Percentiles rank a stretch among this genome's conserved stretches.
These are phyloP conservation scores for Seriola rivoliana DNA, from an alignment of 2,113 vertebrate genomes.

Conservation along the genomic window DNA sequence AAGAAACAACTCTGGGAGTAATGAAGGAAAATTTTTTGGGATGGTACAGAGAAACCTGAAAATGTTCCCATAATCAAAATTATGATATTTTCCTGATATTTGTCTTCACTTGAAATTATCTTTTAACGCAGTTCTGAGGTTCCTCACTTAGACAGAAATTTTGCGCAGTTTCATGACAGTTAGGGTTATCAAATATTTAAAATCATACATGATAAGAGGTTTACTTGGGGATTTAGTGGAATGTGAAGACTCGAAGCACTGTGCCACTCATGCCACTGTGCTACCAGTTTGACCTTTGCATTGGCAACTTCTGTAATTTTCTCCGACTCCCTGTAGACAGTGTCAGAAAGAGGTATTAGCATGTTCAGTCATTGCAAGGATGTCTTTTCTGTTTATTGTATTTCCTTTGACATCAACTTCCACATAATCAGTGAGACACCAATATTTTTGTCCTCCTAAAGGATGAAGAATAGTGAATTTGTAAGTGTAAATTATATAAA, in stretches of 20 bases:
- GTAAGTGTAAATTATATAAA: not conserved
- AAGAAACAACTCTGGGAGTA: not conserved
- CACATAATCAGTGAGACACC: not conserved
- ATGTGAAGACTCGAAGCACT: not conserved
- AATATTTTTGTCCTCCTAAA: not conserved
- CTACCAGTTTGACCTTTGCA: not conserved
- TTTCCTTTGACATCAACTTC: slow-evolving; percentile 21
- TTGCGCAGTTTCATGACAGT: not conserved
- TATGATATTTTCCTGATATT: not conserved
- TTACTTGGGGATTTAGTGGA: not conserved
- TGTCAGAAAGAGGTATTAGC: slow-evolving; percentile 7
- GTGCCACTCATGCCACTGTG: not conserved
- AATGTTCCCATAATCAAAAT: not conserved
- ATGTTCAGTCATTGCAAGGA: not conserved
- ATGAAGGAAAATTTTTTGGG: not conserved
- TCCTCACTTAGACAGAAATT: not conserved
- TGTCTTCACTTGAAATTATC: not conserved
- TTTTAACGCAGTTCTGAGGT: not conserved
- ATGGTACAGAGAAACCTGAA: not conserved
- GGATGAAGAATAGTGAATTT: not conserved
- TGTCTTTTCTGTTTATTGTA: not conserved
- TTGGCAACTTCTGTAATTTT: slow-evolving; percentile 22
- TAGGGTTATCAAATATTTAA: not conserved
- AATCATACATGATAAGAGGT: not conserved
- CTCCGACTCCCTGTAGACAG: slow-evolving; percentile 57